Percentiles rank a stretch among this genome's conserved stretches.
phyloP scores from a whole-genome alignment of 2,888 invertebrate genomes.

The Elysia crispata region DNA sequence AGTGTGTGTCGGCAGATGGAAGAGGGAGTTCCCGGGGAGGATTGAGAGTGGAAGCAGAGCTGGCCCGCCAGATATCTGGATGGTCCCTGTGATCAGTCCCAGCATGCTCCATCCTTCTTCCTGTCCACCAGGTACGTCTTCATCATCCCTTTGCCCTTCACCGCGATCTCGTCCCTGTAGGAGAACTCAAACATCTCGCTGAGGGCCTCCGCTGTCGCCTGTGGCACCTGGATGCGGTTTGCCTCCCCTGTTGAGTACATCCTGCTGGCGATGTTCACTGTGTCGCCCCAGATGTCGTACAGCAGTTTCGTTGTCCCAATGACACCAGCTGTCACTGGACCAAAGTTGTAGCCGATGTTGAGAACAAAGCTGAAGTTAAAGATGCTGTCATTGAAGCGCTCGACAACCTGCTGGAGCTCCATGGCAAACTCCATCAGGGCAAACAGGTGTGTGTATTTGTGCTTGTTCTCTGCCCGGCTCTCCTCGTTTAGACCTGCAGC shows the following conservation, averaged over 20 bases:
- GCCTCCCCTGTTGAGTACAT: slow-evolving; percentile 98
- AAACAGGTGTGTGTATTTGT: slow-evolving; percentile 87
- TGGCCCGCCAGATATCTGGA: neutral
- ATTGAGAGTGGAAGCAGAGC: neutral
- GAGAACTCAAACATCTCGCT: slow-evolving; percentile 89
- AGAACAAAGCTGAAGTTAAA: slow-evolving; percentile 78
- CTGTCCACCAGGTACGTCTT: slow-evolving; percentile 86
- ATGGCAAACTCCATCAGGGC: slow-evolving; percentile 94
- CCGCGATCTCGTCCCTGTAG: slow-evolving; percentile 94
- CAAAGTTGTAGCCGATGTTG: slow-evolving; percentile 91
- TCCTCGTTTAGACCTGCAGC: slow-evolving; percentile 94
- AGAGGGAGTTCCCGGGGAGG: too few relatives aligned
- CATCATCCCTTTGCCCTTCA: slow-evolving; percentile 98
- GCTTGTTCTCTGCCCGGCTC: slow-evolving; percentile 84
- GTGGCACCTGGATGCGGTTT: slow-evolving; percentile 83
- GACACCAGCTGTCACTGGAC: slow-evolving; percentile 96
- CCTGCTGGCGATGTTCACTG: slow-evolving; percentile 96
- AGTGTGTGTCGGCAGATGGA: too few relatives aligned
- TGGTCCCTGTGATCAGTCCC: slow-evolving; percentile 56
- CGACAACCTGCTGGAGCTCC: slow-evolving; percentile 86
- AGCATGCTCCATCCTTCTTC: slow-evolving; percentile 63
- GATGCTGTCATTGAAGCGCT: slow-evolving; percentile 76
- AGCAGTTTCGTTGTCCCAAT: slow-evolving; percentile 97
- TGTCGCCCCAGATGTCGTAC: slow-evolving; percentile 99
- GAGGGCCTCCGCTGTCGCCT: slow-evolving; percentile 80